Percentiles rank a stretch among this genome's conserved stretches.
phyloP scores from a whole-genome alignment of 1,140 invertebrate species.

The Penaeus indicus region DNA sequence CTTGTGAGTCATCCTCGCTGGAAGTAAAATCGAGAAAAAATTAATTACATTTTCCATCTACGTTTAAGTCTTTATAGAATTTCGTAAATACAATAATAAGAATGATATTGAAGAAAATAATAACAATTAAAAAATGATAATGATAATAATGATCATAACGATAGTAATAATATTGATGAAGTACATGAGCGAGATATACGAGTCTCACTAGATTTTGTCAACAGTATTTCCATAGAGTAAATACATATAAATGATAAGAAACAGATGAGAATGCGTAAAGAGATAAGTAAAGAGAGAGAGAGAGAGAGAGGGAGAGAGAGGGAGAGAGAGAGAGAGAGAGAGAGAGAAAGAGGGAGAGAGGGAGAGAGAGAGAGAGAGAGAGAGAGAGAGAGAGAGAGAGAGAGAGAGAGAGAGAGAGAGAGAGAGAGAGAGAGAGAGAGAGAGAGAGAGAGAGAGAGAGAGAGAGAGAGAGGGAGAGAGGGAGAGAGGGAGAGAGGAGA shows the following conservation, averaged over 20 bases:
- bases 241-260: background rate
- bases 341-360: background rate
- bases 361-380: background rate
- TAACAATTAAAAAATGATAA: too few species aligned
- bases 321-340: background rate
- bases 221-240: too few species aligned
- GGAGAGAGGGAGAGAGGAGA: background rate
- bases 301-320: background rate
- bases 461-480: background rate
- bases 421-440: background rate
- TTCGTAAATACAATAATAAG: too few species aligned
- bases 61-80: too few species aligned
- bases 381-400: background rate
- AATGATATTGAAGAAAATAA: too few species aligned
- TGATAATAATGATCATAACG: too few species aligned
- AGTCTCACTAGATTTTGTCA: too few species aligned
- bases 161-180: too few species aligned
- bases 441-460: background rate
- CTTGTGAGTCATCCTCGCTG: too few species aligned
- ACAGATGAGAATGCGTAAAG: background rate
- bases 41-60: too few species aligned
- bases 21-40: too few species aligned
- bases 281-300: background rate
- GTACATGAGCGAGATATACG: too few species aligned
- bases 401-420: background rate